phyloP scores from a whole-genome alignment of 2,888 invertebrate species.

The Fabriciana adippe region DNA sequence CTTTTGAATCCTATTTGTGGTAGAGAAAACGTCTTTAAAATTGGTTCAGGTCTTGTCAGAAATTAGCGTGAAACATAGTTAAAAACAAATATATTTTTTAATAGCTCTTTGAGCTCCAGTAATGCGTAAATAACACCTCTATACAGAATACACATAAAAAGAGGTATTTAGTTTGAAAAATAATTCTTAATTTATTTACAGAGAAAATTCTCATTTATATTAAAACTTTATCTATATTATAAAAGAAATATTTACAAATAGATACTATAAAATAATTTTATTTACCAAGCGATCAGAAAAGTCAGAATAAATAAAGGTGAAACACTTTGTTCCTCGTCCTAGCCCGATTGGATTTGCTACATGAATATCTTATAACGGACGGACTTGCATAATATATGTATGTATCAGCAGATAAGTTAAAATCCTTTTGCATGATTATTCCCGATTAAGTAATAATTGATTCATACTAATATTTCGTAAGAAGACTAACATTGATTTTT shows the following conservation, averaged over 20 bases:
- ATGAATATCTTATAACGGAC: conserved; percentile 57
- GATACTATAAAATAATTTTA: background rate
- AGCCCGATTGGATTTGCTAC: conserved; percentile 53
- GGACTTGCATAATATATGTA: conserved; percentile 52
- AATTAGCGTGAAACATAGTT: too few species aligned
- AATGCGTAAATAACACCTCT: too few species aligned
- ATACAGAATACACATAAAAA: too few species aligned
- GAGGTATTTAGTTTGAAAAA: too few species aligned
- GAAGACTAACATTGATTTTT: background rate
- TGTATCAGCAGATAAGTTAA: conserved; percentile 43
- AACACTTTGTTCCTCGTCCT: conserved; percentile 49
- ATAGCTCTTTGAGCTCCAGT: too few species aligned
- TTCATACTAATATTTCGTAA: conserved; percentile 1
- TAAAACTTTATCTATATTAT: background rate
- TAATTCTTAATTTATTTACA: too few species aligned
- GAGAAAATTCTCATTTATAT: too few species aligned
- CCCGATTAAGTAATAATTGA: conserved; percentile 29
- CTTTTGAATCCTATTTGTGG: too few species aligned
- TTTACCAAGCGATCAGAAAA: conserved; percentile 9
- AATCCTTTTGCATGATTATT: conserved; percentile 41
- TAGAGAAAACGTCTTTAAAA: too few species aligned
- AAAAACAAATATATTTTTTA: too few species aligned
- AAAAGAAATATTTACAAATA: background rate
- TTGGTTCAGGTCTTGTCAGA: too few species aligned
- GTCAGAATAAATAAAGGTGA: conserved; percentile 27